Percentiles rank a stretch among this genome's conserved stretches.
Conservation (phyloP, 2,797 vertebrate genomes). For the Lacerta viridis region DNA sequence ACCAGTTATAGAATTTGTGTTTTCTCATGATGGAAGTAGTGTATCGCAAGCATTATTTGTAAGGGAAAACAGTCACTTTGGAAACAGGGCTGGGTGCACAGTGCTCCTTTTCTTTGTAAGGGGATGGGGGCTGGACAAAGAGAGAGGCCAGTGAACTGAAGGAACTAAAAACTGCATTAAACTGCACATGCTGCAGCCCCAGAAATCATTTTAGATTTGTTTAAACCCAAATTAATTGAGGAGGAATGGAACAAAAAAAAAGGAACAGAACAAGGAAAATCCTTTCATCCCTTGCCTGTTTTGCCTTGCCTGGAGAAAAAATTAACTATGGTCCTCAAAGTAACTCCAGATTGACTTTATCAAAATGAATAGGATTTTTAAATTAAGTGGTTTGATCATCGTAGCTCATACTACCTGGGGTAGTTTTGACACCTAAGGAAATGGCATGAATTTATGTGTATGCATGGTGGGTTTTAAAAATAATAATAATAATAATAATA, state of each 20-base stretch:
- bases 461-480: no score
- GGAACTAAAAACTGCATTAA: not conserved
- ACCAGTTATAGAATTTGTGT: no score
- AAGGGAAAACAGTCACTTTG: no score
- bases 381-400: not conserved
- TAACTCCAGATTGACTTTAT: not conserved
- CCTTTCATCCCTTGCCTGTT: not conserved
- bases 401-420: not conserved
- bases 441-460: not conserved
- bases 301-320: not conserved
- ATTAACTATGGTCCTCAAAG: not conserved
- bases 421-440: not conserved
- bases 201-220: not conserved
- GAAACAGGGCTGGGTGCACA: no score
- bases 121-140: no score
- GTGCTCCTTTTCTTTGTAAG: no score
- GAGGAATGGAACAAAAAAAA: not conserved
- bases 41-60: no score
- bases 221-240: not conserved
- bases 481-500: not conserved
- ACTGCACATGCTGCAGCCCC: not conserved
- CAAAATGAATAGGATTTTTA: not conserved
- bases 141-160: not conserved
- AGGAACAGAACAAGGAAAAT: not conserved
- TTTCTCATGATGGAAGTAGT: no score